phyloP scores from a whole-genome alignment of 2,113 vertebrate species.

The Origma solitaria region DNA sequence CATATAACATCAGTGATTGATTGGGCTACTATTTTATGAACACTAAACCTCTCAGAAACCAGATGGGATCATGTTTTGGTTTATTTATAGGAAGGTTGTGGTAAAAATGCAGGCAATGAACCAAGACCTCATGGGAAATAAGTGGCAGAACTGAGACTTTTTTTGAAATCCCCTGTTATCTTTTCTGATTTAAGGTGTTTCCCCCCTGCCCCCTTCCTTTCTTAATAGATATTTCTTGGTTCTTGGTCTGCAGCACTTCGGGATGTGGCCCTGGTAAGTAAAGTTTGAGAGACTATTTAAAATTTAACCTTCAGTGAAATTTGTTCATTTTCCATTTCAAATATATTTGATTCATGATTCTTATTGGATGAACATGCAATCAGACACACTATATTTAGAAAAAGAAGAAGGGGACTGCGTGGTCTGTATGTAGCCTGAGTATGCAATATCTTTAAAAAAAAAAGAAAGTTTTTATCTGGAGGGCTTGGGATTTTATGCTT shows the following conservation, averaged over 20 bases:
- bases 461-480: background rate
- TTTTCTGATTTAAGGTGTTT: background rate
- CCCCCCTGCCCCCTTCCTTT: fast-evolving
- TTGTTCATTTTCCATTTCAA: constrained; percentile 57
- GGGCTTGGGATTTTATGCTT: background rate
- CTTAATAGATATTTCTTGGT: background rate
- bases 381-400: background rate
- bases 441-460: background rate
- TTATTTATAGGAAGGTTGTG: background rate
- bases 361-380: background rate
- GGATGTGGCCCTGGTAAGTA: background rate
- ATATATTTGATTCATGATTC: constrained; percentile 35
- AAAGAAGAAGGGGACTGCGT: background rate
- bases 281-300: constrained; percentile 17
- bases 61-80: background rate
- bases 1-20: background rate
- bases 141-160: background rate
- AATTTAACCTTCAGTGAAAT: constrained; percentile 41
- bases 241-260: background rate
- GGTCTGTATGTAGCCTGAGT: background rate
- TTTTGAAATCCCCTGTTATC: background rate
- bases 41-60: background rate
- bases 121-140: background rate
- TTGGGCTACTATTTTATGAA: background rate
- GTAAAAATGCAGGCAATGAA: background rate